Base-by-base conservation (phyloP, 2,797 vertebrate genomes). In the Protonibea diacanthus region DNA sequence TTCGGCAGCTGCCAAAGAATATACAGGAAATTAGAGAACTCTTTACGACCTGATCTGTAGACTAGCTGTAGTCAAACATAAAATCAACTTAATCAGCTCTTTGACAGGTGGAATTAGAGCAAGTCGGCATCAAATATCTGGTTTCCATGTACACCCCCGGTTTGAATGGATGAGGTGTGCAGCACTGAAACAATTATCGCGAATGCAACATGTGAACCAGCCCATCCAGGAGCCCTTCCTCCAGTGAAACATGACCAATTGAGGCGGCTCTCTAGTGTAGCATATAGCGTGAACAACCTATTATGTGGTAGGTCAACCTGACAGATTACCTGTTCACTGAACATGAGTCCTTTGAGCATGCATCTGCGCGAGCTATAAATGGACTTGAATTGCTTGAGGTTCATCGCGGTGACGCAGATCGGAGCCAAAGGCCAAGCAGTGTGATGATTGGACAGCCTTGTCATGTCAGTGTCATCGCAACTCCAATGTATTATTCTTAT, bases 381-480 rank as follows among this genome's bases (percentile, higher is more conserved):
- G 40, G 63, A 58, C 42, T 60, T 70, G 80, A 73, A 83, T 64
- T 68, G 77, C 60, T 42, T 49, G 48, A 42, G 49, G 23, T 25
- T 51, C 23, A 61, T 38, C 17, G 17, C 10, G 6, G 12, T 80
- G 75, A 76, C 17, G 74, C 77, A 70, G 40, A 62, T 80, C 64
- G 69, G 78, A 83, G 53, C 9, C 72, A 71, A 79, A 81, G 75
- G 79, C 73, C 29, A 55, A 67, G 67, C 33, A 52, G 69, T 69
- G 47, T 66, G 59, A 76, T 80, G 77, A 88, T 82, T 85, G 79
- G 62, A 80, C 67, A 82, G 75, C 52, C 45, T 74, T 63, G 65
- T 66, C 58, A 59, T 85, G 80, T 86, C 72, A 84, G 58, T 82
- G 70, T 57, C 15, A 60, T 29, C 47, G 44, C 38, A 33, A 1